Evolutionary conservation across 2,797 vertebrate species (phyloP), one percentile per base, ranked within the genome.

Genomic region (Nothura maculosa): DNA sequence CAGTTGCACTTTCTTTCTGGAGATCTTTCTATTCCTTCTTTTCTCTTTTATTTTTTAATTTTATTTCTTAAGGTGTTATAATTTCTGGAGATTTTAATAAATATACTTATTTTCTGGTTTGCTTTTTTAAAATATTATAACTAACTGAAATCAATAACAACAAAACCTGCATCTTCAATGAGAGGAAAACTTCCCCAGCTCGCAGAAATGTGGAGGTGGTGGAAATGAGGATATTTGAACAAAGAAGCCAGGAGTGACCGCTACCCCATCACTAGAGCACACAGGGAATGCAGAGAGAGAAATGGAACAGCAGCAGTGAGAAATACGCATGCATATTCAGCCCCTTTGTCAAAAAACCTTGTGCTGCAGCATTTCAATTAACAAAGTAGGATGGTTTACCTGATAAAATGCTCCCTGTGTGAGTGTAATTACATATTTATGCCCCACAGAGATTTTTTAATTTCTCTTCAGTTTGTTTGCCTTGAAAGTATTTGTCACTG

Each of bases 381-480:
- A 98, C 98, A 97, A 98, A 98, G 98, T 98, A 94, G 98, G 98
- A 98, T 98, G 98, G 98, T 98, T 98, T 98, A 98, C 98, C 98
- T 98, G 98, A 98, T 98, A 98, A 98, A 98, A 98, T 97, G 97
- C 97, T 98, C 98, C 98, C 98, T 98, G 98, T 98, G 98, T 98
- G 98, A 98, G 97, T 97, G 97, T 98, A 98, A 98, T 98, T 98
- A 98, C 98, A 98, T 98, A 98, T 98, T 98, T 98, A 98, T 98
- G 97, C 96, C 98, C 98, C 98, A 98, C 98, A 98, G 98, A 98
- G 98, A 98, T 98, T 98, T 98, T 98, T 98, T 98, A 98, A 98
- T 98, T 98, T 98, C 98, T 98, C 96, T 98, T 98, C 97, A 97
- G 98, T 98, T 98, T 98, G 97, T 98, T 98, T 98, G 98, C 98